These are phyloP conservation scores for Rhamnusium bicolor DNA, from an alignment of 2,888 invertebrate species.

Conservation along the genomic window DNA sequence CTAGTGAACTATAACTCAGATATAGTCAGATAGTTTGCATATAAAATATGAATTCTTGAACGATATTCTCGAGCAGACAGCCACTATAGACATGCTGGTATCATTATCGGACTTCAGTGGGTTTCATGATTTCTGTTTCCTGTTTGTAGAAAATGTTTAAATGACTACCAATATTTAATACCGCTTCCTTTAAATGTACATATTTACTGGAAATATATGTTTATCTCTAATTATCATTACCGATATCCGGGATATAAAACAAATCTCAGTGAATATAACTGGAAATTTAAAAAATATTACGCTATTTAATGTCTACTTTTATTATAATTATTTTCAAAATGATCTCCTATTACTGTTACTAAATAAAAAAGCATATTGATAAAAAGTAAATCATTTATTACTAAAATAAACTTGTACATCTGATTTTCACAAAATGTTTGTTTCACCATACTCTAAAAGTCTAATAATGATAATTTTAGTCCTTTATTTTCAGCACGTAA, in stretches of 20 bases:
- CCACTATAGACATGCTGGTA: slow-evolving; percentile 8
- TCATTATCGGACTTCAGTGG: slow-evolving; percentile 3
- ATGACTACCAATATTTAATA: neutral
- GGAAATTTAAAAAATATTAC: neutral
- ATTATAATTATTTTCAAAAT: neutral
- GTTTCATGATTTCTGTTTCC: slow-evolving; percentile 5
- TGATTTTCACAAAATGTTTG: too few relatives aligned
- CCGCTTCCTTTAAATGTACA: neutral
- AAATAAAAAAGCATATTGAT: too few relatives aligned
- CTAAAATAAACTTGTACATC: too few relatives aligned
- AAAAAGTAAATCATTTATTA: too few relatives aligned
- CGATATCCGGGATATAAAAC: neutral
- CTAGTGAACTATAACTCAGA: neutral
- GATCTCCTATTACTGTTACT: too few relatives aligned
- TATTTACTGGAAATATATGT: neutral
- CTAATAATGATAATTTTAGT: too few relatives aligned
- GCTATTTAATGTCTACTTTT: neutral
- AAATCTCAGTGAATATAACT: neutral
- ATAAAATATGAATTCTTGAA: neutral
- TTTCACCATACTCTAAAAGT: too few relatives aligned
- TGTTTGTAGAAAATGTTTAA: slow-evolving; percentile 7
- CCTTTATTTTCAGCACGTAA: too few relatives aligned
- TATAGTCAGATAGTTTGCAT: neutral
- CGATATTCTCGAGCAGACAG: neutral
- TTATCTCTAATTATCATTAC: neutral